A percentile compares a stretch with the other conserved stretches of the same genome.
phyloP scores from a whole-genome alignment of 2,888 invertebrate genomes.

The Baccha elongata region DNA sequence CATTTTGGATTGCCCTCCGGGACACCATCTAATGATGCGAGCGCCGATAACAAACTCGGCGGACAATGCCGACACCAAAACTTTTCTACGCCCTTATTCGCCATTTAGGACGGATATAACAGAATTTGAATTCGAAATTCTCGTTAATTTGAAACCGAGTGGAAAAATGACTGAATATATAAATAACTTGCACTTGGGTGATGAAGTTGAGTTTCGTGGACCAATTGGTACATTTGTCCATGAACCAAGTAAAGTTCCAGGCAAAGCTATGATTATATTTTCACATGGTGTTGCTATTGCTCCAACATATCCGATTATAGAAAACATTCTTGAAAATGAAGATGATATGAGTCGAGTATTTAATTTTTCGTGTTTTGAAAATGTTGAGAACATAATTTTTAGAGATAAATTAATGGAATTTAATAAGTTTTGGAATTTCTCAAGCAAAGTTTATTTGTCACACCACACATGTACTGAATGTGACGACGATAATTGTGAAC shows the following conservation, averaged over 20 bases:
- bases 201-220: constrained; percentile 87
- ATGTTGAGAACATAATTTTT: constrained; percentile 85
- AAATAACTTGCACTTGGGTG: constrained; percentile 82
- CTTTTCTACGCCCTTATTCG: constrained; percentile 79
- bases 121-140: constrained; percentile 83
- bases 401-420: constrained; percentile 85
- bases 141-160: constrained; percentile 85
- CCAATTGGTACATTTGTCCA: constrained; percentile 86
- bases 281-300: constrained; percentile 91
- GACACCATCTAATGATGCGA: constrained; percentile 74
- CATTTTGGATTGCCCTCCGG: constrained; percentile 78
- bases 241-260: constrained; percentile 75
- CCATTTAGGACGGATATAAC: constrained; percentile 78
- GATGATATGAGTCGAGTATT: constrained; percentile 86
- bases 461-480: constrained; percentile 77
- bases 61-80: constrained; percentile 30
- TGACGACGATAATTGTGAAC: constrained; percentile 73
- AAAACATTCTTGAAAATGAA: constrained; percentile 86
- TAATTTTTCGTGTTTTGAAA: constrained; percentile 86
- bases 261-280: constrained; percentile 82
- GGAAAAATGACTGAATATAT: constrained; percentile 86
- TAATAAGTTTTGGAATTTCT: constrained; percentile 89
- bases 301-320: constrained; percentile 86
- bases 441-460: constrained; percentile 85
- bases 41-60: constrained; percentile 27